Conservation (phyloP, 2,113 vertebrate genomes). For the Mus spicilegus region DNA sequence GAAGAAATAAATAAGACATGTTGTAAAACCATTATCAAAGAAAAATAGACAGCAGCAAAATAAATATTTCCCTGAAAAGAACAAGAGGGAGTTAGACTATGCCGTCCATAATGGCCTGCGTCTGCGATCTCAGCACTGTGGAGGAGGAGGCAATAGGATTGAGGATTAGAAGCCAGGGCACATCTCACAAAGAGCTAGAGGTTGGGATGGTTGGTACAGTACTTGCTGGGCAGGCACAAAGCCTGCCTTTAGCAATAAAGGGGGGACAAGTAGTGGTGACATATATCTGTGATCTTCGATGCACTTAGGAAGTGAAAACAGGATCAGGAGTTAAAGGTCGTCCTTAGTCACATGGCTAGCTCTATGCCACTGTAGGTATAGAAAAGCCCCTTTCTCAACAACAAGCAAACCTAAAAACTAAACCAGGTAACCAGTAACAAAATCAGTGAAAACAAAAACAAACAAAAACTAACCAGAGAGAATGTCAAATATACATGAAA, state of each 20-base stretch:
- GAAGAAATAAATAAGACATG: not conserved
- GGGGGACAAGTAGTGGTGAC: not conserved
- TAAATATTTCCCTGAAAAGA: not conserved
- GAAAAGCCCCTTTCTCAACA: not conserved
- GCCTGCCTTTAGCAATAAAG: not conserved
- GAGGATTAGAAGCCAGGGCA: not conserved
- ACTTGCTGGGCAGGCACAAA: not conserved
- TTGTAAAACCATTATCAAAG: not conserved
- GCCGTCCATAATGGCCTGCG: not conserved
- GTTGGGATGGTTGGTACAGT: not conserved
- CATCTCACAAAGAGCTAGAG: not conserved
- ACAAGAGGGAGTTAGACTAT: not conserved
- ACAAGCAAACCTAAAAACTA: not conserved
- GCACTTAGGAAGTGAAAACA: not conserved
- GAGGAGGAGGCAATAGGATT: not conserved
- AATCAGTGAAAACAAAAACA: not conserved
- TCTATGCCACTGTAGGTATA: not conserved
- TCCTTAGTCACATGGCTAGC: not conserved
- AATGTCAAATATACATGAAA: not conserved
- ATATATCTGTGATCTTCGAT: no score
- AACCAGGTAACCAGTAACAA: not conserved
- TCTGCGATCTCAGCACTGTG: not conserved
- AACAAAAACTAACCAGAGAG: not conserved
- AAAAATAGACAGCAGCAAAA: not conserved
- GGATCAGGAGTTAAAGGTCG: not conserved